These are phyloP conservation scores for Spisula subtruncata DNA, from an alignment of 2,888 invertebrate species.

Conservation along the genomic window DNA sequence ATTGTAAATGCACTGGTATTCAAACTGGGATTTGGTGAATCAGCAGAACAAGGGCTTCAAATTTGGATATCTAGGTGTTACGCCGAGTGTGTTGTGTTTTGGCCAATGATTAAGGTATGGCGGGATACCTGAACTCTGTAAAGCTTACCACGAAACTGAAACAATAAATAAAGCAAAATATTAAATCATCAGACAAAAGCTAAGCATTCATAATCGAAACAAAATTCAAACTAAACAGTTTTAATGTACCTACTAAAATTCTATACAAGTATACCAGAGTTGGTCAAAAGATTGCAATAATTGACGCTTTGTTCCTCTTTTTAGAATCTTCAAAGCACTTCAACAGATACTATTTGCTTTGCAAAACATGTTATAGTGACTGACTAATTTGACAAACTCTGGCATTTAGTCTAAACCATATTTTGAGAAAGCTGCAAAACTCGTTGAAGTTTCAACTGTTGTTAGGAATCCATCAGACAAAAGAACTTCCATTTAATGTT, in stretches of 20 bases:
- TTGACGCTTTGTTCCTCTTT: not conserved
- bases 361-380: not conserved
- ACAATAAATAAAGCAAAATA: constrained; percentile 68
- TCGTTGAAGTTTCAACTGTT: no score
- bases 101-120: constrained; percentile 44
- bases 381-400: not conserved
- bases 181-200: constrained; percentile 33
- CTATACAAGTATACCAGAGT: not conserved
- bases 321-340: not conserved
- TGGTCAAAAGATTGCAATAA: not conserved
- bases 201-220: constrained; percentile 24
- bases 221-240: constrained; percentile 2
- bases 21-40: not conserved
- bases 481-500: no score
- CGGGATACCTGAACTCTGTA: constrained; percentile 41
- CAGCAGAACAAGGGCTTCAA: constrained; percentile 14
- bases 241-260: not conserved
- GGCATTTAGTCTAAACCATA: not conserved
- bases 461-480: no score
- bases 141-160: constrained; percentile 72
- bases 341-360: not conserved
- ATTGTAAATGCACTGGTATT: not conserved
- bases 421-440: not conserved
- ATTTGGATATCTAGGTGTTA: constrained; percentile 31
- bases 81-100: constrained; percentile 30